A percentile compares a stretch with the other conserved stretches of the same genome.
These are phyloP conservation scores for Drosophila niveifrons DNA, from an alignment of 2,888 invertebrate genomes.

Conservation along the genomic window DNA sequence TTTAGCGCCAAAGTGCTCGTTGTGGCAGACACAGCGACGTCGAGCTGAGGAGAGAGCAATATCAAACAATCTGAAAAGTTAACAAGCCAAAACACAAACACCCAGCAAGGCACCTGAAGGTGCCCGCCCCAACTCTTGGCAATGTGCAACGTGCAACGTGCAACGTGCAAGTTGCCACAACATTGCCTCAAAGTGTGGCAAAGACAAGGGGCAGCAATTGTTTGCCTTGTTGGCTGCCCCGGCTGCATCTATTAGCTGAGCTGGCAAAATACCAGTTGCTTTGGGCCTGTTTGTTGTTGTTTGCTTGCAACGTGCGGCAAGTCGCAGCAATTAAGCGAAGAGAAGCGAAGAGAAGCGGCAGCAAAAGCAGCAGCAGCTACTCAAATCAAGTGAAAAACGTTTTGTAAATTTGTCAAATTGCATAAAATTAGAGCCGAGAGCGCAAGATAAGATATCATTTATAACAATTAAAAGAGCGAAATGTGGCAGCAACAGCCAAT, in stretches of 20 bases:
- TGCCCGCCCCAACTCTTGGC: conserved; percentile 1
- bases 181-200: conserved; percentile 23
- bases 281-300: not conserved
- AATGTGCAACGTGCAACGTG: conserved; percentile 14
- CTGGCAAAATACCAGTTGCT: conserved; percentile 74
- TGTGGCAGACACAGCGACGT: conserved; percentile 29
- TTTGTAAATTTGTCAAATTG: not conserved
- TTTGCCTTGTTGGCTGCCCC: conserved; percentile 45
- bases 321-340: conserved; percentile 81
- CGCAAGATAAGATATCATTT: not conserved
- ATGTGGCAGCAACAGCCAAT: conserved; percentile 10
- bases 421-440: conserved; percentile 16
- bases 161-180: conserved; percentile 16
- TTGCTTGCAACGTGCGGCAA: conserved; percentile 72
- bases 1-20: conserved; percentile 82
- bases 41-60: conserved; percentile 23
- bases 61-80: conserved; percentile 70
- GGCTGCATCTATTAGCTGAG: conserved; percentile 70
- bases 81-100: conserved; percentile 67
- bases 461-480: not conserved
- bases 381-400: not conserved
- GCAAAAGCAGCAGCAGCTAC: conserved; percentile 11
- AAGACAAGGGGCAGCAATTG: conserved; percentile 40
- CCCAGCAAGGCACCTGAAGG: conserved; percentile 26
- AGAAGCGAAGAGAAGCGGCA: conserved; percentile 18